Percentiles rank a stretch among this genome's conserved stretches.
Evolutionary conservation across 2,797 vertebrate genomes (phyloP).

Genomic region (Thaleichthys pacificus): DNA sequence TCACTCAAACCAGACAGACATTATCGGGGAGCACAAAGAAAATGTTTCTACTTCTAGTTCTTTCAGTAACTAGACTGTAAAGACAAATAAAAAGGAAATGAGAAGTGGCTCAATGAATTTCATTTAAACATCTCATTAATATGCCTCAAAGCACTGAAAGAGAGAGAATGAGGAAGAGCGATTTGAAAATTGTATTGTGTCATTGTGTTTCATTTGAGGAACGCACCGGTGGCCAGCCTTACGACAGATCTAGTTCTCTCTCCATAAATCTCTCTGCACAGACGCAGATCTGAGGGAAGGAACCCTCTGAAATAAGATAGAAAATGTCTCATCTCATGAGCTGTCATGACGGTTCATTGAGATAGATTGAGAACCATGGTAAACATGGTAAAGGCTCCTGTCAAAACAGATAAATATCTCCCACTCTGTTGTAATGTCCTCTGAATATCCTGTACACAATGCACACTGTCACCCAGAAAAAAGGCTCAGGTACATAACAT

Average conservation of each 20-base stretch:
- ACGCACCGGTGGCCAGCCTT: conserved; percentile 14
- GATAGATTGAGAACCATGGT: conserved; percentile 26
- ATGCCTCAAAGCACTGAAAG: conserved; percentile 13
- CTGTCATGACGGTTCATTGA: conserved; percentile 42
- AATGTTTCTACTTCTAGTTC: not conserved
- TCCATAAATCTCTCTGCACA: conserved; percentile 23
- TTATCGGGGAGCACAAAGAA: not conserved
- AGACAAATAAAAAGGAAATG: conserved; percentile 6
- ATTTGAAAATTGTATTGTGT: conserved; percentile 42
- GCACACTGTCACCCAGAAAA: not conserved
- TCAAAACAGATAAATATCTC: conserved; percentile 4
- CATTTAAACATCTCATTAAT: conserved; percentile 21
- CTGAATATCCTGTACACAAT: not conserved
- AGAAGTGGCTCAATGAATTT: not conserved
- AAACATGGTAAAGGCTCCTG: not conserved
- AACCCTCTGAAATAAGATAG: conserved; percentile 31
- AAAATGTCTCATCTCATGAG: conserved; percentile 39
- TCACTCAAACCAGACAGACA: not conserved
- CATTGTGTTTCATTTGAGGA: conserved; percentile 24
- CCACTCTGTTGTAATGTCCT: not conserved
- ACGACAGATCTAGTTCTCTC: conserved; percentile 29
- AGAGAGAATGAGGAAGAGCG: conserved; percentile 18
- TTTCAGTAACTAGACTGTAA: not conserved
- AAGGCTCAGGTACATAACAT: conserved; percentile 4
- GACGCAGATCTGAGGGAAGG: conserved; percentile 21